These are phyloP conservation scores for Lutjanus argentimaculatus DNA, from an alignment of 2,797 vertebrate species.

Conservation along the genomic window DNA sequence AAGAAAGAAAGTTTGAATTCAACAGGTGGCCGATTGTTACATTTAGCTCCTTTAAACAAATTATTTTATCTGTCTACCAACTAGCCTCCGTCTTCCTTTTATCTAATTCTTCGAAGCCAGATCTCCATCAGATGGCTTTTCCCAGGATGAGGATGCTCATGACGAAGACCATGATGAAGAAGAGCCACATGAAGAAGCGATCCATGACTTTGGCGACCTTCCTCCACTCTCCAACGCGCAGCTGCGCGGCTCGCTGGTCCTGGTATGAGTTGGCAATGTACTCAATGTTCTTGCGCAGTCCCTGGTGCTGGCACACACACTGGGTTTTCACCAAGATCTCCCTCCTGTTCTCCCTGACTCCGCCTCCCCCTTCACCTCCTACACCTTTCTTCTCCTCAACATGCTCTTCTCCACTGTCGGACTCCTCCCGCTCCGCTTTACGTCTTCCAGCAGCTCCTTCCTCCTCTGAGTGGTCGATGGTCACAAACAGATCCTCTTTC, in stretches of 20 bases:
- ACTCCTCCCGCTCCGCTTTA: background rate
- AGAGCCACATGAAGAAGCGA: constrained; percentile 94
- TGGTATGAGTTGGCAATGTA: constrained; percentile 89
- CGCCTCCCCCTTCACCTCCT: constrained; percentile 5
- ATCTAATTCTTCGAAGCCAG: background rate
- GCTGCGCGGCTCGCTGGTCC: constrained; percentile 87
- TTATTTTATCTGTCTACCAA: accelerated
- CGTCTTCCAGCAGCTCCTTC: constrained; percentile 34
- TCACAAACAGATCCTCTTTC: constrained; percentile 67
- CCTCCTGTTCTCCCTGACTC: constrained; percentile 19
- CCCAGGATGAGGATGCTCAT: constrained; percentile 92
- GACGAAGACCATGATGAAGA: constrained; percentile 93
- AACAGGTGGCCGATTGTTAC: too few species aligned
- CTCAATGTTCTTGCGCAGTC: constrained; percentile 83
- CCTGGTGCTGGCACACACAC: constrained; percentile 86
- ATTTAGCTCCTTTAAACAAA: background rate
- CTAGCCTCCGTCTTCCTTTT: background rate
- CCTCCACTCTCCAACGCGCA: constrained; percentile 89
- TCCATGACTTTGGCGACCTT: constrained; percentile 94
- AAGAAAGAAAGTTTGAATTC: too few species aligned
- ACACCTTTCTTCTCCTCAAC: constrained; percentile 33
- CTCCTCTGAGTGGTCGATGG: constrained; percentile 51
- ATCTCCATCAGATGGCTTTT: constrained; percentile 84
- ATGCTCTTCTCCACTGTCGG: background rate
- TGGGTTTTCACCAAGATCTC: constrained; percentile 51